These are phyloP conservation scores for Minunthozetes semirufus DNA, from an alignment of 2,888 invertebrate species.

Conservation along the genomic window DNA sequence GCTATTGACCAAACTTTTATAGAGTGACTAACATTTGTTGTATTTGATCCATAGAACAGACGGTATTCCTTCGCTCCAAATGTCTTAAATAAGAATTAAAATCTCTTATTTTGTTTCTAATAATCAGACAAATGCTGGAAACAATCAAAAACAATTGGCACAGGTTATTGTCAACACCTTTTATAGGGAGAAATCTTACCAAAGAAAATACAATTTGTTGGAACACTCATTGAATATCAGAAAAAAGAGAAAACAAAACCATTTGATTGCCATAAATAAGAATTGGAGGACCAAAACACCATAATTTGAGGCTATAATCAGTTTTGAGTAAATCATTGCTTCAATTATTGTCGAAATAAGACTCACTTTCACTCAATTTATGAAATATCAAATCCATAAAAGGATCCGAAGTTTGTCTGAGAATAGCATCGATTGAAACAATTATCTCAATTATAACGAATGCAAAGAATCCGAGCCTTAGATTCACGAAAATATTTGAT, in stretches of 20 bases:
- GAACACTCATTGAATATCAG: conserved; percentile 32
- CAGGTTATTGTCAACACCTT: background rate
- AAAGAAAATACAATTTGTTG: background rate
- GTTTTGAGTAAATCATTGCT: background rate
- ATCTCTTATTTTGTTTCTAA: conserved; percentile 24
- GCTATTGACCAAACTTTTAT: no score
- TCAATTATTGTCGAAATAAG: background rate
- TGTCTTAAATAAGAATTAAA: background rate
- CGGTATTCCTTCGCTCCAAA: conserved; percentile 1
- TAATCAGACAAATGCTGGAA: conserved; percentile 24
- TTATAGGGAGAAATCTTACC: background rate
- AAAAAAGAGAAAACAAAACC: conserved; percentile 32
- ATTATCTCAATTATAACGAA: background rate
- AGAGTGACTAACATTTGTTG: conserved; percentile 23
- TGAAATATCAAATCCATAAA: conserved; percentile 28
- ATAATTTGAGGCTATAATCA: background rate
- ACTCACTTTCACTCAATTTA: background rate
- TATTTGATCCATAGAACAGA: background rate
- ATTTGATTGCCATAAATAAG: conserved; percentile 25
- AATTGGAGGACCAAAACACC: background rate
- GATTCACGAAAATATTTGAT: background rate
- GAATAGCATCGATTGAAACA: background rate
- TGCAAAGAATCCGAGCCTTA: background rate
- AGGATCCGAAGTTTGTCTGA: background rate
- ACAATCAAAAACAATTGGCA: background rate